A percentile compares a stretch with the other conserved stretches of the same genome.
These are phyloP conservation scores for Desmodus rotundus DNA, from an alignment of 2,113 vertebrate species.

Conservation along the genomic window DNA sequence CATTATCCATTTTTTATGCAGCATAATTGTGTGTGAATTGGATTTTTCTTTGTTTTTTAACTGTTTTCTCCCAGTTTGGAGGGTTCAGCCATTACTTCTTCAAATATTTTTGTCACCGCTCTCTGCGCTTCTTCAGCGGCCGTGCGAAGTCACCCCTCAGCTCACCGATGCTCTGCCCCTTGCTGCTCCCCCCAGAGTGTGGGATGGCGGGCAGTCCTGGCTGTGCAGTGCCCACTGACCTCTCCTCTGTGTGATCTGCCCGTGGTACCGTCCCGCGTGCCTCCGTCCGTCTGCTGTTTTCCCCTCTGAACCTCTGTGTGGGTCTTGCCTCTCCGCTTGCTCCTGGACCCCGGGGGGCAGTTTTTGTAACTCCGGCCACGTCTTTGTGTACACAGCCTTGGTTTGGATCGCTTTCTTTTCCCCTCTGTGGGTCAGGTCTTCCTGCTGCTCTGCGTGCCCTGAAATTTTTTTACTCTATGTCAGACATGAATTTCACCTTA, in stretches of 20 bases:
- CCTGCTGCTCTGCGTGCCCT: neutral
- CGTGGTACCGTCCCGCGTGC: neutral
- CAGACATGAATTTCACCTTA: neutral
- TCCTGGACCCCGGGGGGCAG: neutral
- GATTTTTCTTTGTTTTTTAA: neutral
- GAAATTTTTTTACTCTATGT: neutral
- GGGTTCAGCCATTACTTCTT: neutral
- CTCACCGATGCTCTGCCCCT: neutral
- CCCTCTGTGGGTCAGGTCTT: neutral
- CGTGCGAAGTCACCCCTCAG: rapidly evolving
- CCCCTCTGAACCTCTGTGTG: neutral
- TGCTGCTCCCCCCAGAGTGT: neutral
- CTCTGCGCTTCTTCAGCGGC: neutral
- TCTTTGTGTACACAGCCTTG: neutral
- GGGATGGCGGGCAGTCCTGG: neutral
- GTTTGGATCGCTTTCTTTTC: neutral
- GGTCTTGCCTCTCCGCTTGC: neutral
- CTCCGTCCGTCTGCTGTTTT: neutral
- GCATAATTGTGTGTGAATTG: neutral
- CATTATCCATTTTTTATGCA: neutral
- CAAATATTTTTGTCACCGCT: neutral
- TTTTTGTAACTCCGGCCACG: neutral
- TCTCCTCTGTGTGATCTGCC: neutral
- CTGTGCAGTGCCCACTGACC: neutral
- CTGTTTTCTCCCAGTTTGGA: neutral